Percentiles rank a stretch among this genome's conserved stretches.
phyloP scores from a whole-genome alignment of 2,888 invertebrate species.

The Brachypalpus laphriformis region DNA sequence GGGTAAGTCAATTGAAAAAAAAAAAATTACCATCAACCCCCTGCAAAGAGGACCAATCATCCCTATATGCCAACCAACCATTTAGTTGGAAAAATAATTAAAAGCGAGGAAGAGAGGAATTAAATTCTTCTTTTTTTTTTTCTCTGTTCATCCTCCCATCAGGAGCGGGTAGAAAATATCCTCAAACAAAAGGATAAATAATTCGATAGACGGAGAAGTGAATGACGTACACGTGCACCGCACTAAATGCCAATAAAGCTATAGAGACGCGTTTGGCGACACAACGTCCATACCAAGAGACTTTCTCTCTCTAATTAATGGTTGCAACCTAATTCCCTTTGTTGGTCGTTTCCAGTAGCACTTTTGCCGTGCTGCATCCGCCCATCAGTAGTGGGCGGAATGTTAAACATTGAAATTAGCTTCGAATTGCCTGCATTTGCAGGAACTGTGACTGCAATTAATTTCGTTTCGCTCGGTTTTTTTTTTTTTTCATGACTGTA shows the following conservation, averaged over 20 bases:
- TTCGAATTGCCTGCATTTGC: constrained; percentile 68
- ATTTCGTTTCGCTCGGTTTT: constrained; percentile 43
- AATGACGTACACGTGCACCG: constrained; percentile 43
- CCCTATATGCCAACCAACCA: constrained; percentile 32
- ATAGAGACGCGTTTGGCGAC: neutral
- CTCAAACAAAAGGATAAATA: constrained; percentile 58
- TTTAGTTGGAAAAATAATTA: constrained; percentile 67
- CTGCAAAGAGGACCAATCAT: constrained; percentile 15
- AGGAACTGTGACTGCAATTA: constrained; percentile 67
- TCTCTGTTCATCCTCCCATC: constrained; percentile 13
- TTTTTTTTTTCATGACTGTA: constrained; percentile 2
- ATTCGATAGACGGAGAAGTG: constrained; percentile 36
- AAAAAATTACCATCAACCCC: constrained; percentile 47
- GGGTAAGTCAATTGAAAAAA: constrained; percentile 62
- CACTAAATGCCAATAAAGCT: constrained; percentile 18
- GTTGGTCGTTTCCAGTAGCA: constrained; percentile 36
- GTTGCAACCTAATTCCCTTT: constrained; percentile 63
- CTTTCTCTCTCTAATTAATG: constrained; percentile 55
- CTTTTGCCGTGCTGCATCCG: constrained; percentile 20
- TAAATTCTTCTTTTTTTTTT: neutral
- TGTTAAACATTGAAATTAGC: constrained; percentile 70
- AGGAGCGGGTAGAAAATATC: neutral
- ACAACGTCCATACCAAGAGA: constrained; percentile 20
- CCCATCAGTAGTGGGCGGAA: constrained; percentile 49
- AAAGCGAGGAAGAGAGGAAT: constrained; percentile 29